Evolutionary conservation across 2,113 vertebrate species (phyloP), one percentile per base, ranked within the genome.

Genomic region (Indicator indicator): DNA sequence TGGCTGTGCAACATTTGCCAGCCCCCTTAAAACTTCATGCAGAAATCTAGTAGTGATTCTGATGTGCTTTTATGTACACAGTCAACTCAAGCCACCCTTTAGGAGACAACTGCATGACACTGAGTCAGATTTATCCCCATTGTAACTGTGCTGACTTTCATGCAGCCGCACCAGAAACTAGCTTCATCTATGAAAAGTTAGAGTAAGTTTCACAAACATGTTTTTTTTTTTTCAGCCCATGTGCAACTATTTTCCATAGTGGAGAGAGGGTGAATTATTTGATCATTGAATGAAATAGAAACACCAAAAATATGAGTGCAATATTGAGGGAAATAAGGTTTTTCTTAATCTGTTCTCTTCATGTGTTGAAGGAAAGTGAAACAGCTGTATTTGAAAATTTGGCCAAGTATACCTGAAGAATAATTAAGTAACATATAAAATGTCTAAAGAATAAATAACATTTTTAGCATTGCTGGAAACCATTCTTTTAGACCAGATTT

Each of bases 1-100:
- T 27, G 62, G 58, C 64, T 70, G n/a, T 1, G 5, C 36, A 68
- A 68, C 68, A 65, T 74, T 94, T 88, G 33, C 72, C 87, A 96
- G 85, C 81, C 40, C 44, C 50, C 69, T 75, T 72, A 74, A 93
- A 96, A 56, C n/a, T 67, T 77, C 68, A 87, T 50, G 48, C 75
- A 86, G 72, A 90, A 77, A 94, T 78, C 75, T 63, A 74, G 69
- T 24, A 60, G 73, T 50, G 65, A 92, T 88, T 88, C 80, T 91
- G 64, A 78, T 40, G 18, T 55, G 58, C 33, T 95, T 97, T 86
- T 78, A 78, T 24, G 48, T 58, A 77, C 78, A 83, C 48, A 88
- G 15, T 80, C 64, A 86, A 93, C 91, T 71, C 69, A 56, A 95
- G 81, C 23, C 33, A 68, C 54, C 60, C 68, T 80, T 85, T 44